Conservation (phyloP, 2,888 invertebrate genomes). For the Labia minor region DNA sequence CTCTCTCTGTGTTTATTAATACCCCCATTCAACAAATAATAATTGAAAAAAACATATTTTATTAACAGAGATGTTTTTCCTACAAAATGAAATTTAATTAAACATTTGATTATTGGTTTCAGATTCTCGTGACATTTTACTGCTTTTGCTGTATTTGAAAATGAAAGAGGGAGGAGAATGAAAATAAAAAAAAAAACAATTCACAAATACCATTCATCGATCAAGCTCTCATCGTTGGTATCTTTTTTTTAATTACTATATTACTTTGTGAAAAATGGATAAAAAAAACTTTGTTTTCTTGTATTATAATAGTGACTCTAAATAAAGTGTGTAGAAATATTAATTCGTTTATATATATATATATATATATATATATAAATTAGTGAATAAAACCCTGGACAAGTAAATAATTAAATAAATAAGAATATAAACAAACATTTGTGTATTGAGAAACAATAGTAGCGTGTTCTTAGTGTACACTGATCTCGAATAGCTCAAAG, state of each 20-base stretch:
- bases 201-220: background rate
- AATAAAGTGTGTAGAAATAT: too few species aligned
- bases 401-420: too few species aligned
- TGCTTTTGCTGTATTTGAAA: background rate
- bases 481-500: conserved; percentile 13
- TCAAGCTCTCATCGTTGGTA: background rate
- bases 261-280: background rate
- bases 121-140: background rate
- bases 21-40: too few species aligned
- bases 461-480: background rate
- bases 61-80: too few species aligned
- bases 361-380: background rate
- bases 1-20: too few species aligned
- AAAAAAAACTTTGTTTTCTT: background rate
- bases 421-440: too few species aligned
- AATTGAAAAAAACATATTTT: too few species aligned
- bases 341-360: background rate
- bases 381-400: background rate
- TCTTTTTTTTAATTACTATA: background rate
- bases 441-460: background rate
- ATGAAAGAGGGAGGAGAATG: too few species aligned
- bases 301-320: too few species aligned
- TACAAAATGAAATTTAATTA: too few species aligned
- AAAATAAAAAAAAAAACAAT: too few species aligned
- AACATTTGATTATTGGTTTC: background rate